These are phyloP conservation scores for Caenorhabditis sinica DNA, from an alignment of 2,888 invertebrate species.

Conservation along the genomic window DNA sequence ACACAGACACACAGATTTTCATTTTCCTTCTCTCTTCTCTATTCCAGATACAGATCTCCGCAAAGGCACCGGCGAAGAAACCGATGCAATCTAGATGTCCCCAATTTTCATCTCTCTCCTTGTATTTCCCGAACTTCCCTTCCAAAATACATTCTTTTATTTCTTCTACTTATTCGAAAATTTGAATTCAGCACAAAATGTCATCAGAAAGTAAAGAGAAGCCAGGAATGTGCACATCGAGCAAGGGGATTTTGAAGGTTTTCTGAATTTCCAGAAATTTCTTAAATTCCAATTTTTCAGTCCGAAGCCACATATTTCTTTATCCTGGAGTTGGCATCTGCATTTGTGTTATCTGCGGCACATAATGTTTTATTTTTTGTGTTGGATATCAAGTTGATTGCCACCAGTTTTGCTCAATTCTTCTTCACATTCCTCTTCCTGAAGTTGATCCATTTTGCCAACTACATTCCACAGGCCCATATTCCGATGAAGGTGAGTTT, in stretches of 20 bases:
- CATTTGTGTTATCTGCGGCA: conserved; percentile 81
- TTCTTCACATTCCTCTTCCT: conserved; percentile 76
- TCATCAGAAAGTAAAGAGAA: no score
- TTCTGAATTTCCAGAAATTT: background rate
- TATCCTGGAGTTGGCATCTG: conserved; percentile 75
- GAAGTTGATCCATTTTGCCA: conserved; percentile 48
- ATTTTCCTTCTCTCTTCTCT: no score
- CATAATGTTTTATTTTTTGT: conserved; percentile 82
- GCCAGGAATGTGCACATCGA: no score
- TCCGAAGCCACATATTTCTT: conserved; percentile 63
- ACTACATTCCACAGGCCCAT: conserved; percentile 52
- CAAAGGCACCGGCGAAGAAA: background rate
- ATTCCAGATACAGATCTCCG: conserved; percentile 21
- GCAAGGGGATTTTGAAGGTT: no score
- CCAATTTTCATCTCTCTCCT: conserved; percentile 15
- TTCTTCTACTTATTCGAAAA: background rate
- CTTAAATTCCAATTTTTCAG: conserved; percentile 25
- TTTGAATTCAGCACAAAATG: no score
- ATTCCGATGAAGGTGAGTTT: conserved; percentile 36
- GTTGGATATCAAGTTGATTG: conserved; percentile 76
- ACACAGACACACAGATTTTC: background rate
- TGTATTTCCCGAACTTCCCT: background rate
- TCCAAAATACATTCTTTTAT: background rate
- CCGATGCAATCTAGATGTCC: conserved; percentile 21
- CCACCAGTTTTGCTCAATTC: conserved; percentile 80